Conservation (phyloP, 2,113 vertebrate species). For the Tragelaphus imberbis region DNA sequence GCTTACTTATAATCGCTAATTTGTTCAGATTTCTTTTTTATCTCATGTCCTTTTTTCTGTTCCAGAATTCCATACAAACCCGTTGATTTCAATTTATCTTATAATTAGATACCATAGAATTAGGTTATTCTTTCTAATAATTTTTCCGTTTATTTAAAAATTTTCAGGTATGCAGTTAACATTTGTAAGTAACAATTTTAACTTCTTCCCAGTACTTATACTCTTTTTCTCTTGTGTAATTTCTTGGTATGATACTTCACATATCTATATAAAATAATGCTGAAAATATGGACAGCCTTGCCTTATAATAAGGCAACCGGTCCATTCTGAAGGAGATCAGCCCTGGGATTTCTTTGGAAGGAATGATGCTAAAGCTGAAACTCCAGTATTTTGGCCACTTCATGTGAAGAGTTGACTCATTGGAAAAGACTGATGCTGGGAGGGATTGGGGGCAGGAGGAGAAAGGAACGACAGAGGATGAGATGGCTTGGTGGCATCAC, state of each 20-base stretch:
- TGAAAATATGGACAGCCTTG: not conserved
- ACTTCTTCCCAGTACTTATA: not conserved
- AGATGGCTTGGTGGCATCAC: too few species aligned
- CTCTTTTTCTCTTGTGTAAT: not conserved
- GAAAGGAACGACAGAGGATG: too few species aligned
- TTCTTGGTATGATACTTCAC: not conserved
- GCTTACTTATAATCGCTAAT: not conserved
- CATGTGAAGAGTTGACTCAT: too few species aligned
- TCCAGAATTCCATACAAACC: not conserved
- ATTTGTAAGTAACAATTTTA: not conserved
- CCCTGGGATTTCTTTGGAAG: not conserved
- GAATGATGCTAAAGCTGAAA: not conserved
- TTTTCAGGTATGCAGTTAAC: not conserved
- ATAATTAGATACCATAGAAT: not conserved
- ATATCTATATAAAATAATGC: not conserved
- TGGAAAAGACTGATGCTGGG: too few species aligned
- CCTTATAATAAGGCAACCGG: not conserved
- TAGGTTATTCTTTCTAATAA: not conserved
- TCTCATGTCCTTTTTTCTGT: not conserved
- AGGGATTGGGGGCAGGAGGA: too few species aligned
- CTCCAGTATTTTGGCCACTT: not conserved
- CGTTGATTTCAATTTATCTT: conserved; percentile 13
- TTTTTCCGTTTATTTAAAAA: not conserved
- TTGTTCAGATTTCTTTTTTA: not conserved
- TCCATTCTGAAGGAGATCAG: not conserved